A percentile compares a stretch with the other conserved stretches of the same genome.
These are phyloP conservation scores for Phoenoteleia sp. DNA, from an alignment of 2,888 invertebrate species.

Conservation along the genomic window DNA sequence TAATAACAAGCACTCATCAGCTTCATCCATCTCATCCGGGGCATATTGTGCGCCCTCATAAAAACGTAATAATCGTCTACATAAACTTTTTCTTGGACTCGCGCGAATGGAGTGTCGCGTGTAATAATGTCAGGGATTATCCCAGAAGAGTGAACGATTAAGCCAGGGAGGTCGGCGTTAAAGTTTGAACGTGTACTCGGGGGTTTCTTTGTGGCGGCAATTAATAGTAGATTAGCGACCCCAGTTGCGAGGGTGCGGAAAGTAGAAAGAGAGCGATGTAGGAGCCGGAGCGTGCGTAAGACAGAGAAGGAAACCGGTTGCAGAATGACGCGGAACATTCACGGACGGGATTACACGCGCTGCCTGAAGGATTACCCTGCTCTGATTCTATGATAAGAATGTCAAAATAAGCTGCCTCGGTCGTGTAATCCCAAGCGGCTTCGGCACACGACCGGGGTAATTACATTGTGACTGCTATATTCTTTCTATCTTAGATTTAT, in stretches of 20 bases:
- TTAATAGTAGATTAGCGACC: slow-evolving; percentile 85
- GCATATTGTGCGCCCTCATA: slow-evolving; percentile 36
- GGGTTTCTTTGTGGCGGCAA: slow-evolving; percentile 84
- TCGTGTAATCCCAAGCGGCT: slow-evolving; percentile 79
- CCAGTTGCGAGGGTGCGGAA: slow-evolving; percentile 65
- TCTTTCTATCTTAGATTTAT: slow-evolving; percentile 63
- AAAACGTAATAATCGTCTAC: slow-evolving; percentile 51
- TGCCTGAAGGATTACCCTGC: slow-evolving; percentile 85
- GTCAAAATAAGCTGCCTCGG: slow-evolving; percentile 85
- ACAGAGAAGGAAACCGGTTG: slow-evolving; percentile 40
- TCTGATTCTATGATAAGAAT: slow-evolving; percentile 86
- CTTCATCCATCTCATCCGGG: slow-evolving; percentile 9
- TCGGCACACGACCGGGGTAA: slow-evolving; percentile 82
- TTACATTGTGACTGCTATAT: slow-evolving; percentile 83
- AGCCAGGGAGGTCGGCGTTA: slow-evolving; percentile 71
- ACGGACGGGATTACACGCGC: slow-evolving; percentile 83
- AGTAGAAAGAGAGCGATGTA: slow-evolving; percentile 43
- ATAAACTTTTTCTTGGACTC: slow-evolving; percentile 44
- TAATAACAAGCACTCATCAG: background rate
- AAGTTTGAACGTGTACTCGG: slow-evolving; percentile 75
- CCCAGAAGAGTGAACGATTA: slow-evolving; percentile 71
- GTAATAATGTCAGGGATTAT: slow-evolving; percentile 75
- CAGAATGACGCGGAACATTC: slow-evolving; percentile 70
- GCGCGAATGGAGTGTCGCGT: slow-evolving; percentile 63
- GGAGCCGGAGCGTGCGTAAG: slow-evolving; percentile 9